Conservation (phyloP, 2,888 invertebrate species). For the Dynastes grantii region DNA sequence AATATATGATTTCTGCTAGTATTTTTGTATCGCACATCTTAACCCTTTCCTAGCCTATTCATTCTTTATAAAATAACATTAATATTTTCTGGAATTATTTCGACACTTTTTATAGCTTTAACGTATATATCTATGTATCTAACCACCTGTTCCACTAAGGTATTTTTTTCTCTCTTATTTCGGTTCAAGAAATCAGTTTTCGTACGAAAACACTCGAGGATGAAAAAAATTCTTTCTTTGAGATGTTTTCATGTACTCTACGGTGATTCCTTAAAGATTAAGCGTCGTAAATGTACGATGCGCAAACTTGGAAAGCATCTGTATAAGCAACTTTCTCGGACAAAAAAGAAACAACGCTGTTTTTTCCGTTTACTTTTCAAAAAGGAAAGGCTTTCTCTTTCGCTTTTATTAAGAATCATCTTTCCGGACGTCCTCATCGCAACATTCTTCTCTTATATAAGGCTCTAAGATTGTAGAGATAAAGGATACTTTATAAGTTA, state of each 20-base stretch:
- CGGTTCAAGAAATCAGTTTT: too few species aligned
- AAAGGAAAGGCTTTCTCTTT: slow-evolving; percentile 7
- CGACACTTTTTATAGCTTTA: too few species aligned
- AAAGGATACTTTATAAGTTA: slow-evolving; percentile 48
- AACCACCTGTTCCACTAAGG: too few species aligned
- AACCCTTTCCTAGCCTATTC: too few species aligned
- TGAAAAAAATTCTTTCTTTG: not conserved
- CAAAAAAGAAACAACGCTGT: slow-evolving; percentile 8
- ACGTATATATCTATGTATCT: too few species aligned
- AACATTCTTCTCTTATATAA: slow-evolving; percentile 28
- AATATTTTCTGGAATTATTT: too few species aligned
- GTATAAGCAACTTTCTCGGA: slow-evolving; percentile 6
- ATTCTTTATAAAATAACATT: too few species aligned
- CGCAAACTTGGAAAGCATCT: slow-evolving; percentile 10
- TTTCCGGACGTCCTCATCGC: slow-evolving; percentile 26
- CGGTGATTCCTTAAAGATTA: slow-evolving; percentile 8
- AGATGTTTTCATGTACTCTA: not conserved
- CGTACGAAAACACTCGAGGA: not conserved
- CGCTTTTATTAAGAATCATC: slow-evolving; percentile 24
- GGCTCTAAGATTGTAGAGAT: slow-evolving; percentile 40
- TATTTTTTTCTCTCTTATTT: too few species aligned
- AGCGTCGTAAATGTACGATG: slow-evolving; percentile 14
- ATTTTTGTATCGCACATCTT: too few species aligned
- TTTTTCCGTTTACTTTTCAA: slow-evolving; percentile 15
- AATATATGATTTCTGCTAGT: too few species aligned